phyloP scores from a whole-genome alignment of 1,140 invertebrate genomes.

The Lordiphosa stackelbergi region DNA sequence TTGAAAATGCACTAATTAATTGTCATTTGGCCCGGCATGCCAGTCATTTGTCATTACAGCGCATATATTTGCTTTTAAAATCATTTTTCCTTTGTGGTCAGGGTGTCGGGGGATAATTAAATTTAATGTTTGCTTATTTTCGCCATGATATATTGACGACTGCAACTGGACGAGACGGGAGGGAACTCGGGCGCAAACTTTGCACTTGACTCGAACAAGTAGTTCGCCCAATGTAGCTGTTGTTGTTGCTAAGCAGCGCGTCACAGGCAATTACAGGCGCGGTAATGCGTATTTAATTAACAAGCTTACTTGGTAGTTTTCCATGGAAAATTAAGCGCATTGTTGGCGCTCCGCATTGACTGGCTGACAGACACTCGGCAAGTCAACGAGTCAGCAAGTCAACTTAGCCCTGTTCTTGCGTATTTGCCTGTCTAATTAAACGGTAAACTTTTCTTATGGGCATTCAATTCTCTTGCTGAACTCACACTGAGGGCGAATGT shows the following conservation, averaged over 20 bases:
- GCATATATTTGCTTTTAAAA: slow-evolving; percentile 26
- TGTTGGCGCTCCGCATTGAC: slow-evolving; percentile 37
- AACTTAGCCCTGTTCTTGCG: slow-evolving; percentile 16
- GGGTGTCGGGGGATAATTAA: slow-evolving; percentile 12
- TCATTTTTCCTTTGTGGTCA: slow-evolving; percentile 9
- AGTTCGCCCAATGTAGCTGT: slow-evolving; percentile 27
- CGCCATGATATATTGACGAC: slow-evolving; percentile 27
- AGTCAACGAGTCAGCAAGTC: slow-evolving; percentile 16
- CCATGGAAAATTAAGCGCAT: slow-evolving; percentile 67
- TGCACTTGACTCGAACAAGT: slow-evolving; percentile 54
- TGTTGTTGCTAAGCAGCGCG: slow-evolving; percentile 52
- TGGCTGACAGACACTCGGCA: slow-evolving; percentile 34
- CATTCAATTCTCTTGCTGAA: slow-evolving; percentile 33
- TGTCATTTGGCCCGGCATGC: slow-evolving; percentile 30
- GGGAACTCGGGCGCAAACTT: slow-evolving; percentile 33
- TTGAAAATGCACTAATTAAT: slow-evolving; percentile 63
- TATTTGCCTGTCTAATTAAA: slow-evolving; percentile 65
- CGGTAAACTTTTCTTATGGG: slow-evolving; percentile 62
- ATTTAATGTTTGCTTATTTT: slow-evolving; percentile 22
- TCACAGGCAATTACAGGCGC: slow-evolving; percentile 66
- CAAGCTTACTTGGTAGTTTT: slow-evolving; percentile 72
- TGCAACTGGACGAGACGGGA: slow-evolving; percentile 6
- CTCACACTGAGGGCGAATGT: not conserved
- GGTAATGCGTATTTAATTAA: slow-evolving; percentile 74
- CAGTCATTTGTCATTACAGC: slow-evolving; percentile 46